Evolutionary conservation across 1,140 invertebrate species (phyloP), one percentile per base, ranked within the genome.

Genomic region (Saxidomus purpurata): DNA sequence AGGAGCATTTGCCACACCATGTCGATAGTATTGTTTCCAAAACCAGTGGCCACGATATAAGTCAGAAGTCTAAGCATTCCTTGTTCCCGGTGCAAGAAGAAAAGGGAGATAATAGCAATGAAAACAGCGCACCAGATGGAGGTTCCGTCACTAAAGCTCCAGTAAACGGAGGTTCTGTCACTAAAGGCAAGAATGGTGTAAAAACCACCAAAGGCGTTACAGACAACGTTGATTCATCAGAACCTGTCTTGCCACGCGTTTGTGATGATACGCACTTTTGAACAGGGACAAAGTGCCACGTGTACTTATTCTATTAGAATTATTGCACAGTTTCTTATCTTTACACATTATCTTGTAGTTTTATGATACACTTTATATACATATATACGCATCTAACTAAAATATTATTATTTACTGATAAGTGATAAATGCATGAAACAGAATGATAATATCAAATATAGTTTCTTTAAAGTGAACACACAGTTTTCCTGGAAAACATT

Each of bases 1-100:
- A 81, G 13, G 40, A 63, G 38, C 34, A 69, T 19, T 19, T n/a
- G 15, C 47, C 82, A 22, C 81, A 83, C n/a, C 81, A 69, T 36
- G 63, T 31, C 0, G 49, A 47, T 4, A 52, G 25, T 15, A 36
- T 8, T 8, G 4, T 28, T 6, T 79, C 49, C 34, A 47, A 79
- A 31, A 31, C 25, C 1, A 1, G 3, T 6, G 15, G 8, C 25
- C 25, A 6, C 6, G 25, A 63, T 28, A 1, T 28, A 28, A 40
- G 38, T n/a, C 22, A n/a, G 31, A 25, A n/a, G 28, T 31, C 76
- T 3, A 52, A 55, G 9, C 76, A 79, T 79, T 36, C 47, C 28
- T 49, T 79, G n/a, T 40, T 49, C 19, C 25, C 49, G 28, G 80
- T 82, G 2, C 11, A 61, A 47, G 80, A 82, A 67, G 80, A 82